Evolutionary conservation across 2,797 vertebrate genomes (phyloP), one percentile per base, ranked within the genome.

Genomic region (Sebastes trivittatus): DNA sequence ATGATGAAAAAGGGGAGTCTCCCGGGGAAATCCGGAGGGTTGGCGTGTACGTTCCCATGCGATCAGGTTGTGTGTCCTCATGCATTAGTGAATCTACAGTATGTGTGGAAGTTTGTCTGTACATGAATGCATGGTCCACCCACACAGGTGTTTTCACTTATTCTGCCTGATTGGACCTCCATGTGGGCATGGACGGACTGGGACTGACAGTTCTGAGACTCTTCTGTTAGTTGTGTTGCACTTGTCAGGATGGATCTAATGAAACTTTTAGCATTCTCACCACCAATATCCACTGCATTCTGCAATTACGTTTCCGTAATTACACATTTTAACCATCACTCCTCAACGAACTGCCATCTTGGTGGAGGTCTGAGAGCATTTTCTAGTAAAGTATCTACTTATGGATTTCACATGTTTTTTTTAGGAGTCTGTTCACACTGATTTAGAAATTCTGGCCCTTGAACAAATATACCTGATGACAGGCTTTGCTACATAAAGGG

Each of bases 131-230:
- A 67, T 2, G 32, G 42, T 81, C n/a, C 34, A 63, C 67, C 46
- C 66, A 70, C 66, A 66, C 89, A 90, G 90, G 88, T 91, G 89
- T 75, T 87, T 76, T 61, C 75, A 82, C 82, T 91, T 82, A 88
- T 91, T 91, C 89, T 78, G 85, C 84, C 76, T 79, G 83, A 78
- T 56, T 80, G 78, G 75, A 85, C 60, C 6, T 54, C 32, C 11
- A 1, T 22, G 77, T 54, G 84, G 80, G 42, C 10, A 14, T 18
- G 65, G 58, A 18, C 38, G 7, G 11, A 27, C 55, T 16, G 29
- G 36, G 79, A 71, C 58, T 76, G 82, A 80, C 88, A 49, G 29
- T 2, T 80, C 70, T 20, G 71, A 10, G 58, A 49, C 38, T 69
- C 62, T 49, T n/a, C 10, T 22, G 32, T 30, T 42, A 25, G 71